A percentile compares a stretch with the other conserved stretches of the same genome.
Evolutionary conservation across 2,113 vertebrate species (phyloP).

Genomic region (Pavo muticus): DNA sequence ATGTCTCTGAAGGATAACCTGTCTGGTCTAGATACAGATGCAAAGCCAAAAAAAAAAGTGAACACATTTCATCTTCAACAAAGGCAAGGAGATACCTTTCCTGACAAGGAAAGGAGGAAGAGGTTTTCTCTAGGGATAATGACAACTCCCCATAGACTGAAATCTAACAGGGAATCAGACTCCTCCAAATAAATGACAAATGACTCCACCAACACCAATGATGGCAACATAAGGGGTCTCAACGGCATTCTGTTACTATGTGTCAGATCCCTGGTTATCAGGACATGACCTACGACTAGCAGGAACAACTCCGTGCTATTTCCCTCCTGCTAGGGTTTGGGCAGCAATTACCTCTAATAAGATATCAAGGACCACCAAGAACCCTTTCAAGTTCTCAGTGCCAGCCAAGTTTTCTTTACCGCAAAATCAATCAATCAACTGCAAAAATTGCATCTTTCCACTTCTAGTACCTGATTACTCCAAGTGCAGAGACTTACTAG

Average conservation of each 20-base stretch:
- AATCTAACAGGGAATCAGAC: background rate
- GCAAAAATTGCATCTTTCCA: background rate
- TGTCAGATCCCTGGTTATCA: background rate
- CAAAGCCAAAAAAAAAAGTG: background rate
- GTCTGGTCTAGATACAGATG: background rate
- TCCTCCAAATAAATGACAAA: background rate
- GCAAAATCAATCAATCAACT: too few relatives aligned
- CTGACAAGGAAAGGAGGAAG: background rate
- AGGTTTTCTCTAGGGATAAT: background rate
- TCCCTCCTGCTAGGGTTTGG: background rate
- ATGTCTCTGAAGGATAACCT: background rate
- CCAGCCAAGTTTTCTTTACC: background rate
- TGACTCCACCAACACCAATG: background rate
- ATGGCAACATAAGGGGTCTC: background rate
- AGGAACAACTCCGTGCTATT: background rate
- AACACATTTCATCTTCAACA: background rate
- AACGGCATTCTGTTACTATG: background rate
- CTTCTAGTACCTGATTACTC: background rate
- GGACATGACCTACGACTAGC: background rate
- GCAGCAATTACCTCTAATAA: background rate
- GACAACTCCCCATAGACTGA: background rate
- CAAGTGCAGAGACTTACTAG: background rate
- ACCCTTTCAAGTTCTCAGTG: background rate
- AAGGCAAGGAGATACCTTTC: background rate
- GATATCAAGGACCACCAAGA: background rate